phyloP scores from a whole-genome alignment of 2,888 invertebrate genomes.

The Brachyptera risi region DNA sequence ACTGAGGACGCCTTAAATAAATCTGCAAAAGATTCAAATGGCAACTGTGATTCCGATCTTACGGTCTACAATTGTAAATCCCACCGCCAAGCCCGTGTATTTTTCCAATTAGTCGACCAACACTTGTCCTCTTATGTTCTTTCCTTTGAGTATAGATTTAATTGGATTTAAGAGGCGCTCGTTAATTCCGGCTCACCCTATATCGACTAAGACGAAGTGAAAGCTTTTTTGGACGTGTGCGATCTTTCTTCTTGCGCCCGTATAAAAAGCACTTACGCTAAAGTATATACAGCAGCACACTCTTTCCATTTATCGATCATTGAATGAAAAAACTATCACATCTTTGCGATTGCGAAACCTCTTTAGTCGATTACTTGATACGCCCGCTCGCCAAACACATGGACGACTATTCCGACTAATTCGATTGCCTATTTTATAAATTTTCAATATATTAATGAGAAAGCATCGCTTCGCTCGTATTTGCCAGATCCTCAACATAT shows the following conservation, averaged over 20 bases:
- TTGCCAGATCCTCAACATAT: neutral
- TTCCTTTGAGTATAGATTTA: constrained; percentile 20
- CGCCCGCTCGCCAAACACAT: neutral
- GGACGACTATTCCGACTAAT: constrained; percentile 28
- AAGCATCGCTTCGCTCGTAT: constrained; percentile 22
- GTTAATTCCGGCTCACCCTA: constrained; percentile 14
- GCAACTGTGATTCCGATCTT: too few species aligned
- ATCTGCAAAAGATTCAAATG: too few species aligned
- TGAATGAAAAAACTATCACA: constrained; percentile 19
- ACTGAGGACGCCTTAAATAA: too few species aligned
- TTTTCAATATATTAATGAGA: constrained; percentile 33
- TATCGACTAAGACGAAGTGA: constrained; percentile 16
- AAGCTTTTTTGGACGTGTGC: constrained; percentile 19
- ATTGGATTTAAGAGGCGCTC: constrained; percentile 6
- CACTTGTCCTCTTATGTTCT: too few species aligned
- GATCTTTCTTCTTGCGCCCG: constrained; percentile 18
- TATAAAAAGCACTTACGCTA: constrained; percentile 29
- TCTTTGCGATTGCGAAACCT: constrained; percentile 14
- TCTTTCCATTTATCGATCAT: constrained; percentile 18
- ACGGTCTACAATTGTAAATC: too few species aligned
- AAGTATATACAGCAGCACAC: constrained; percentile 24
- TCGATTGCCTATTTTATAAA: constrained; percentile 33
- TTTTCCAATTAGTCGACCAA: too few species aligned
- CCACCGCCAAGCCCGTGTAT: too few species aligned
- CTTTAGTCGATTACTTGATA: constrained; percentile 26